phyloP scores from a whole-genome alignment of 1,140 invertebrate genomes.

The Drosophila funebris region DNA sequence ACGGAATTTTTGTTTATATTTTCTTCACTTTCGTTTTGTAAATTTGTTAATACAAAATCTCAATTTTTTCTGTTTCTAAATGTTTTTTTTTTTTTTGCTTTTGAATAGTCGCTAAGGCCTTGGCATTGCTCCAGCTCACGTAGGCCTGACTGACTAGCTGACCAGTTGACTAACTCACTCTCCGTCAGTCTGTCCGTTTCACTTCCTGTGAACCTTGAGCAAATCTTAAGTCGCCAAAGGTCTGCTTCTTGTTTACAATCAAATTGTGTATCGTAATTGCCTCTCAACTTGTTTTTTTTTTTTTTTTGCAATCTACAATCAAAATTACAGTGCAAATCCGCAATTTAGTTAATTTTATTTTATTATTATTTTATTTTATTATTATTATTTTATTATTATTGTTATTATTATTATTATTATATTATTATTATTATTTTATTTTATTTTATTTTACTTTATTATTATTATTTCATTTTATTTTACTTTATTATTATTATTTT shows the following conservation, averaged over 20 bases:
- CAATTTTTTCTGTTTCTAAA: constrained; percentile 10
- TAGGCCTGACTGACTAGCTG: constrained; percentile 28
- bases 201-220: background rate
- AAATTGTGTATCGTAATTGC: background rate
- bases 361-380: background rate
- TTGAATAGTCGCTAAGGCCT: constrained; percentile 50
- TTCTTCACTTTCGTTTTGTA: constrained; percentile 24
- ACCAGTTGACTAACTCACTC: background rate
- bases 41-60: constrained; percentile 30
- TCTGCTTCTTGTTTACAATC: background rate
- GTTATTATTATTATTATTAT: too few relatives aligned
- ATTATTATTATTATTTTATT: too few relatives aligned
- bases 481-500: too few relatives aligned
- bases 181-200: background rate
- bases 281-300: too few relatives aligned
- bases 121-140: constrained; percentile 79
- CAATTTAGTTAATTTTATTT: too few relatives aligned
- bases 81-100: constrained; percentile 5
- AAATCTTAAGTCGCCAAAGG: background rate
- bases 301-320: background rate
- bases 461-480: too few relatives aligned
- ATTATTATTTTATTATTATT: background rate
- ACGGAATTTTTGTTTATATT: constrained; percentile 56
- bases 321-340: constrained; percentile 4
- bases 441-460: too few relatives aligned